Conservation (phyloP, 1,140 invertebrate species). For the Caerostris extrusa region DNA sequence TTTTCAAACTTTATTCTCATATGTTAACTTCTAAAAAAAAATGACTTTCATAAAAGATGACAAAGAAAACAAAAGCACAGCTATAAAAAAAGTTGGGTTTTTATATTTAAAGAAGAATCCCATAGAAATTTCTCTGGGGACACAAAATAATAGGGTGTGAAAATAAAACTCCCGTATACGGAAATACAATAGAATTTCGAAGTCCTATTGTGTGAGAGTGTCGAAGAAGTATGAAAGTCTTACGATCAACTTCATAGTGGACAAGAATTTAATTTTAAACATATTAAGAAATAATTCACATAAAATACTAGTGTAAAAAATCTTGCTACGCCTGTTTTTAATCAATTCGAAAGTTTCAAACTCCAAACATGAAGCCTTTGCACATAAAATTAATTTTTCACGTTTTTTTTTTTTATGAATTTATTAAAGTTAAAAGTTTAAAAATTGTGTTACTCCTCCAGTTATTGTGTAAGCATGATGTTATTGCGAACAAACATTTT, state of each 20-base stretch:
- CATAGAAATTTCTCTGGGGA: neutral
- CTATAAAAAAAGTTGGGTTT: neutral
- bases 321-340: too few species aligned
- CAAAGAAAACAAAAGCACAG: constrained; percentile 5
- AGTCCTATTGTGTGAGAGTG: neutral
- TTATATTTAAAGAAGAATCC: too few species aligned
- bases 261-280: neutral
- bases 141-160: constrained; percentile 1
- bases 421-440: too few species aligned
- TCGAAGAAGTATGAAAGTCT: neutral
- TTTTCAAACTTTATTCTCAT: neutral
- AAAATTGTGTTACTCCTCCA: too few species aligned
- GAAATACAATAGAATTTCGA: neutral
- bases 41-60: neutral
- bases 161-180: constrained; percentile 1
- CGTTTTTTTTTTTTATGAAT: too few species aligned
- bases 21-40: neutral
- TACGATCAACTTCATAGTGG: neutral
- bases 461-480: too few species aligned
- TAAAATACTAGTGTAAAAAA: too few species aligned
- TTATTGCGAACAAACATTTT: too few species aligned
- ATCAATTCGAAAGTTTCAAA: too few species aligned
- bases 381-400: too few species aligned
- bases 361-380: too few species aligned
- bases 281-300: neutral